Evolutionary conservation across 2,113 vertebrate genomes (phyloP), one percentile per base, ranked within the genome.

Genomic region (Psammodynastes pulverulentus): DNA sequence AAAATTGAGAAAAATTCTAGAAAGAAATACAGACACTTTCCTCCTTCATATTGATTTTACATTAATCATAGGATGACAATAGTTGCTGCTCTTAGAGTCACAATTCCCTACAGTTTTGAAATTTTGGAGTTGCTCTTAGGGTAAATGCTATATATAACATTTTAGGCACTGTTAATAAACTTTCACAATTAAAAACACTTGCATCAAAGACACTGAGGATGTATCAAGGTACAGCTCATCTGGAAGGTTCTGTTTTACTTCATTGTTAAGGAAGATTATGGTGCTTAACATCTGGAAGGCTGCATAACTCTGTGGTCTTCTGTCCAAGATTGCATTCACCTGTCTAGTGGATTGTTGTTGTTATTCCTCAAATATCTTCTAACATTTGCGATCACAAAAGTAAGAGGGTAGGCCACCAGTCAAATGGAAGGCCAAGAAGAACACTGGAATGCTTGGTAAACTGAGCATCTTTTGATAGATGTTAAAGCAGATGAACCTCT

Each of bases 401-500:
- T 23, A 54, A 49, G 53, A 79, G 72, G 46, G 48, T 48, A 49
- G 21, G 46, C 21, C 26, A 86, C 5, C 26, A 15, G 34, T 19
- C 43, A 45, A 39, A 52, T 7, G 5, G n/a, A 43, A 91, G 10
- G 46, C n/a, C 58, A 91, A 43, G 7, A 29, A 72, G 29, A 84
- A 48, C 3, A 12, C 84, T 23, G 17, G 51, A 56, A 45, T 12
- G 51, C 51, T 89, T 46, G 49, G n/a, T 53, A 89, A 21, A 54
- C 45, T 23, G 52, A 58, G 7, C n/a, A 24, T 85, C 19, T 79
- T 89, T 88, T 84, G 26, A 52, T 89, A 92, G 96, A 90, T 94
- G 91, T 92, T 94, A 96, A 93, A 94, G 94, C 97, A 97, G 96
- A 93, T 97, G 97, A 96, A 94, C 93, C 97, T 96, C 97, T 97